Evolutionary conservation across 2,888 invertebrate species (phyloP).

Genomic region (Apeira syringaria): DNA sequence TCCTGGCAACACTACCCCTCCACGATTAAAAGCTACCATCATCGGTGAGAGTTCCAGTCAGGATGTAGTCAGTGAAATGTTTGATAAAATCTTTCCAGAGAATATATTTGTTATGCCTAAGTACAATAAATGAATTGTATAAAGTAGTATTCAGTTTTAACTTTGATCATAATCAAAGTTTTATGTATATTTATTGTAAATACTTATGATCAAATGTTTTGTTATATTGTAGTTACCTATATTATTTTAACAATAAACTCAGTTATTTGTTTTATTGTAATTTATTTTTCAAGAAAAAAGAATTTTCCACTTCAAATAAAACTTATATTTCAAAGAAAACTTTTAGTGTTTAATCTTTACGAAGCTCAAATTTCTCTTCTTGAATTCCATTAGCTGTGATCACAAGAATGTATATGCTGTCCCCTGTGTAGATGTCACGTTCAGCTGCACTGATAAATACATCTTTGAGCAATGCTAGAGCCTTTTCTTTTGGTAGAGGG

Average conservation of each 20-base stretch:
- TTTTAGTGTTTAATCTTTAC: slow-evolving; percentile 98
- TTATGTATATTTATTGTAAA: slow-evolving; percentile 59
- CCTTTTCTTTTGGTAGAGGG: slow-evolving; percentile 90
- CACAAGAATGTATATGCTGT: slow-evolving; percentile 92
- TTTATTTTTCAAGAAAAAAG: no score
- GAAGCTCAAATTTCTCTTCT: slow-evolving; percentile 89
- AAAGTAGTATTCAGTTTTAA: no score
- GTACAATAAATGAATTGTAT: slow-evolving; percentile 74
- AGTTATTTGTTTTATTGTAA: slow-evolving; percentile 58
- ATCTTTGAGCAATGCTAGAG: slow-evolving; percentile 94
- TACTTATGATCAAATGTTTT: slow-evolving; percentile 70
- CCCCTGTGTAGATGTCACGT: slow-evolving; percentile 98
- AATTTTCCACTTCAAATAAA: no score
- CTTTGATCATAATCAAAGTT: slow-evolving; percentile 38
- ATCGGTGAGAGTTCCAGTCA: slow-evolving; percentile 66
- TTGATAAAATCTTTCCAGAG: slow-evolving; percentile 75
- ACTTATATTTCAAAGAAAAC: no score
- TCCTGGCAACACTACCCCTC: slow-evolving; percentile 89
- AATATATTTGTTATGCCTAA: slow-evolving; percentile 82
- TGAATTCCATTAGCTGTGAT: slow-evolving; percentile 94
- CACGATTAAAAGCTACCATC: slow-evolving; percentile 81
- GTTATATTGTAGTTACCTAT: slow-evolving; percentile 63
- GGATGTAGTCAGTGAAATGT: slow-evolving; percentile 71
- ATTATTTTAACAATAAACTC: slow-evolving; percentile 66
- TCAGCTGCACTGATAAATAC: slow-evolving; percentile 99